Evolutionary conservation across 1,140 invertebrate species (phyloP).

Genomic region (Coelopa frigida): DNA sequence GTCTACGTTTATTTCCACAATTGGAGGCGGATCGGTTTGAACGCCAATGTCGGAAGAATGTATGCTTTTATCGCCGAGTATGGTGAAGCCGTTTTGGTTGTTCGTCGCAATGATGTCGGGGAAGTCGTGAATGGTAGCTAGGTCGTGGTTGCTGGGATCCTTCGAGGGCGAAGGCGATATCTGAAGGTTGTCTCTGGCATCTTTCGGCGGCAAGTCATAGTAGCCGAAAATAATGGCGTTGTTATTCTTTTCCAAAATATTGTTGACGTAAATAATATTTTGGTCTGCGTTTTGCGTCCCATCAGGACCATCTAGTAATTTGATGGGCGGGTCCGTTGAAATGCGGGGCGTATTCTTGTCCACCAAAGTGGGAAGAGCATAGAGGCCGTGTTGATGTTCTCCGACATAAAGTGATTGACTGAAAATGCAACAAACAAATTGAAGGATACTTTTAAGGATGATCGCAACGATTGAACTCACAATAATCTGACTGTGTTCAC

Average conservation of each 20-base stretch:
- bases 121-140: slow-evolving; percentile 38
- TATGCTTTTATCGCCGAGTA: slow-evolving; percentile 27
- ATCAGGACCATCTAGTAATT: slow-evolving; percentile 61
- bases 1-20: slow-evolving; percentile 33
- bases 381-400: slow-evolving; percentile 74
- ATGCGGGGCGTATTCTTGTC: slow-evolving; percentile 75
- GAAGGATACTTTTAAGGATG: background rate
- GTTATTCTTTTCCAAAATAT: slow-evolving; percentile 44
- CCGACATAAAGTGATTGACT: slow-evolving; percentile 92
- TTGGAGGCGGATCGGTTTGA: slow-evolving; percentile 35
- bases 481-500: slow-evolving; percentile 66
- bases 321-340: slow-evolving; percentile 54
- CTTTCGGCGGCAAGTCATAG: slow-evolving; percentile 68
- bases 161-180: slow-evolving; percentile 33
- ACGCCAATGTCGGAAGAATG: slow-evolving; percentile 35
- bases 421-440: slow-evolving; percentile 33
- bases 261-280: slow-evolving; percentile 33
- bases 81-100: slow-evolving; percentile 28
- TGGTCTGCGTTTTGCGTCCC: slow-evolving; percentile 33
- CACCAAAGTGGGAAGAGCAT: slow-evolving; percentile 84
- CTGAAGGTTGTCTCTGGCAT: slow-evolving; percentile 25
- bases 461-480: slow-evolving; percentile 49
- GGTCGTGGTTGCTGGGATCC: slow-evolving; percentile 21
- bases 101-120: background rate
- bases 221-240: slow-evolving; percentile 59